Evolutionary conservation across 2,888 invertebrate genomes (phyloP).

Genomic region (Mythimna ferrago): DNA sequence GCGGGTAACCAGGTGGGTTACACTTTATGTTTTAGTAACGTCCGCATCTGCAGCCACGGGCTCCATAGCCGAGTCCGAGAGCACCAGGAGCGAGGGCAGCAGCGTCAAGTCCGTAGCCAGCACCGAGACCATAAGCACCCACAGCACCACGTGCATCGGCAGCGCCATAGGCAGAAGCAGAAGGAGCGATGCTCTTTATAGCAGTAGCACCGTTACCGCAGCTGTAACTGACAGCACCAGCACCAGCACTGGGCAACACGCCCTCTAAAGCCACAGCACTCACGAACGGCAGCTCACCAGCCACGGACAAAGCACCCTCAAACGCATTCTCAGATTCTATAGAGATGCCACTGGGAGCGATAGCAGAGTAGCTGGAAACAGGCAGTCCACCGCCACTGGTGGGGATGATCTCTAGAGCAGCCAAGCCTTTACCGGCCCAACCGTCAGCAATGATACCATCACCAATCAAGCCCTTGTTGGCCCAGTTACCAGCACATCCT

Average conservation of each 20-base stretch:
- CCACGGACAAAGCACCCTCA: conserved; percentile 45
- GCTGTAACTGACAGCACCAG: conserved; percentile 42
- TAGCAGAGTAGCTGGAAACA: conserved; percentile 43
- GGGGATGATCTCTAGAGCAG: conserved; percentile 38
- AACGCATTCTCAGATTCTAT: conserved; percentile 55
- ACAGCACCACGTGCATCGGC: conserved; percentile 10
- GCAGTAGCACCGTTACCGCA: conserved; percentile 48
- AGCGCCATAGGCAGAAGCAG: conserved; percentile 24
- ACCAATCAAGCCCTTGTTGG: not conserved
- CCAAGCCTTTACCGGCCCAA: conserved; percentile 11
- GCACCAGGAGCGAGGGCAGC: conserved; percentile 17
- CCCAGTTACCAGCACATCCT: conserved; percentile 15
- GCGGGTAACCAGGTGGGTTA: too few species aligned
- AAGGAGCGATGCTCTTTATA: conserved; percentile 29
- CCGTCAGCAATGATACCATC: conserved; percentile 11
- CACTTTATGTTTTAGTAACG: not conserved
- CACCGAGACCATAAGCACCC: conserved; percentile 17
- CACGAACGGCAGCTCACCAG: conserved; percentile 53
- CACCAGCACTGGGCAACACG: conserved; percentile 40
- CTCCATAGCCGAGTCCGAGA: conserved; percentile 14
- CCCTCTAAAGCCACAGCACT: conserved; percentile 33
- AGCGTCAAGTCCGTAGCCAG: conserved; percentile 2
- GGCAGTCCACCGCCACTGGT: conserved; percentile 55
- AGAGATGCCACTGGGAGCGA: conserved; percentile 50
- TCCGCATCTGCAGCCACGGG: conserved; percentile 26